A percentile compares a stretch with the other conserved stretches of the same genome.
Conservation (phyloP, 30 jellyfish, hydroid and myxozoan species). For the Catostylus mosaicus region DNA sequence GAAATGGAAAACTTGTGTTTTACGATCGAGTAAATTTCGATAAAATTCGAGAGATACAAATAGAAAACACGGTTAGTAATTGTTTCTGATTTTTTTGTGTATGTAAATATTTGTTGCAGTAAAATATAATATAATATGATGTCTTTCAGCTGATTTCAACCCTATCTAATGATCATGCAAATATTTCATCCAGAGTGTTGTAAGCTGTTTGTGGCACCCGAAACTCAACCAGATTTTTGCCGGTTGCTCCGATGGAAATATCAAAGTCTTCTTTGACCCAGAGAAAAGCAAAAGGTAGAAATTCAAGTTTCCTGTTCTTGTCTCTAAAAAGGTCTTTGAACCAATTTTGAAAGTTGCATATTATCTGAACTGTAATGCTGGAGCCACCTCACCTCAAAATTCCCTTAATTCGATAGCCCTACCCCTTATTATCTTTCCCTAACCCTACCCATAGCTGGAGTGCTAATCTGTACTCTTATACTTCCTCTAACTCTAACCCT, state of each 20-base stretch:
- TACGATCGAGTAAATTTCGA: constrained; percentile 69
- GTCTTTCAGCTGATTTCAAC: too few relatives aligned
- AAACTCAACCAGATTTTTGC: constrained; percentile 85
- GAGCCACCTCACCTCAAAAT: too few relatives aligned
- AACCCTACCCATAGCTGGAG: too few relatives aligned
- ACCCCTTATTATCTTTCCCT: too few relatives aligned
- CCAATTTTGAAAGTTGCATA: not conserved
- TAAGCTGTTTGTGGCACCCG: constrained; percentile 93
- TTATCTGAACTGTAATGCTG: too few relatives aligned
- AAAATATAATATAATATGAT: too few relatives aligned
- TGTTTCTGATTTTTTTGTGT: not conserved
- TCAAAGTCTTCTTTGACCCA: constrained; percentile 87
- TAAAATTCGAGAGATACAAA: constrained; percentile 64
- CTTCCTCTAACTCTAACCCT: too few relatives aligned
- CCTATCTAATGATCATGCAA: too few relatives aligned
- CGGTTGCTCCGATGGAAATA: constrained; percentile 92
- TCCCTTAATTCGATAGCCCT: too few relatives aligned
- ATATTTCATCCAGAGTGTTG: constrained; percentile 57
- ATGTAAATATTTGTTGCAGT: too few relatives aligned
- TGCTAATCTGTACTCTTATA: too few relatives aligned
- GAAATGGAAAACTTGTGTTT: constrained; percentile 77
- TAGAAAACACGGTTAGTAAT: constrained; percentile 70
- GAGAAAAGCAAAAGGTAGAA: constrained; percentile 78
- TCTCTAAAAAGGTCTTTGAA: too few relatives aligned
- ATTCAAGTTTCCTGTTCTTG: not conserved